Conservation (phyloP, 2,113 vertebrate species). For the Phaethon lepturus region DNA sequence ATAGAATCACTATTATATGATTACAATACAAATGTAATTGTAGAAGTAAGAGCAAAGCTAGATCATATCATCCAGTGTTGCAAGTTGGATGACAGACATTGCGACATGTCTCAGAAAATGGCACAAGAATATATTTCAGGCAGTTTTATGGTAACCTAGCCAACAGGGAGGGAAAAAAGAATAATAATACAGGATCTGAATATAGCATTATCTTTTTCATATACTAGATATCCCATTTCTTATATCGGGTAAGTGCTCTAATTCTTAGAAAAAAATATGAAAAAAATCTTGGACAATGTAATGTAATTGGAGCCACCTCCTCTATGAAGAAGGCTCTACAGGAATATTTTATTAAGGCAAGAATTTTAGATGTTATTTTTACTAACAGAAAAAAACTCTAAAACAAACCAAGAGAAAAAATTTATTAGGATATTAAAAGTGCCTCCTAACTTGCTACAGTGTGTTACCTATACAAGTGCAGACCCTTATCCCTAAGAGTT, state of each 20-base stretch:
- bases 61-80: background rate
- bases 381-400: background rate
- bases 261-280: background rate
- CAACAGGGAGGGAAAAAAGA: background rate
- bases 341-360: background rate
- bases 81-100: background rate
- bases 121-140: background rate
- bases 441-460: background rate
- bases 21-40: background rate
- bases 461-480: background rate
- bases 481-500: background rate
- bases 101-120: background rate
- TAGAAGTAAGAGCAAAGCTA: background rate
- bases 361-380: background rate
- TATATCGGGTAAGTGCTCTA: background rate
- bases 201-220: background rate
- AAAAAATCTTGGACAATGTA: background rate
- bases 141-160: background rate
- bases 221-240: background rate
- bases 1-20: background rate
- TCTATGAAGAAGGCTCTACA: background rate
- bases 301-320: background rate
- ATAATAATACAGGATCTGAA: background rate
- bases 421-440: background rate
- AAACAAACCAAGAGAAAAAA: background rate